Evolutionary conservation across 37 sponge, comb jelly and placozoan genomes (phyloP), one percentile per base, ranked within the genome.

Genomic region (Hormiphora californensis): DNA sequence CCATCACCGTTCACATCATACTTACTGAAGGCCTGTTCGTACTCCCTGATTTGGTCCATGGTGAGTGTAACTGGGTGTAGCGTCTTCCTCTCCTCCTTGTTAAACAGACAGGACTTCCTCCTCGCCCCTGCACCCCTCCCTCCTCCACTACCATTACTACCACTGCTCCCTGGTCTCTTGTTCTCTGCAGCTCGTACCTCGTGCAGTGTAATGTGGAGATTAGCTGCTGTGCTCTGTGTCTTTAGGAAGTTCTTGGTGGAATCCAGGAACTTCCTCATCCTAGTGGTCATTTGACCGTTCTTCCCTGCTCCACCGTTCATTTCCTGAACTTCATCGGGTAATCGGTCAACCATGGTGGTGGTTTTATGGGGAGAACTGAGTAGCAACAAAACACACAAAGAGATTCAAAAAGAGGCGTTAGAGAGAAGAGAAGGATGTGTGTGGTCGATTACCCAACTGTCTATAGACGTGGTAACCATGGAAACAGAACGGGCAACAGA

Each of bases 1-100:
- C 81, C 81, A 30, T 73, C 81, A 23, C 81, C 81, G 81, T 73
- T 73, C 81, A n/a, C 17, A 28, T 73, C 81, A 46, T 73, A 73
- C 46, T 73, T 73, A 7, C 35, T 73, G 35, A 73, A 73, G 5
- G 81, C 81, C 25, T 33, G 36, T 46, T 73, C 81, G 46, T 73
- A 73, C 81, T 73, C 81, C 27, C 46, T 19, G 23, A 73, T 73
- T 46, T 73, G 81, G 38, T 73, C 81, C 1, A 33, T 73, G 21
- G 44, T 73, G 46, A 73, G 81, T n/a, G 81, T 73, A 15, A 73
- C 81, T 3, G 81, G 81, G 38, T 73, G 81, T 17, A 73, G 81
- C 39, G 43, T 36, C 27, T 33, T 73, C 44, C 81, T 73, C 12
- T 73, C 81, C 28, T 7, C 21, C 25, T 22, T 33, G 81, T 73